Evolutionary conservation across 2,797 vertebrate genomes (phyloP).

Genomic region (Xiphophorus birchmanni): DNA sequence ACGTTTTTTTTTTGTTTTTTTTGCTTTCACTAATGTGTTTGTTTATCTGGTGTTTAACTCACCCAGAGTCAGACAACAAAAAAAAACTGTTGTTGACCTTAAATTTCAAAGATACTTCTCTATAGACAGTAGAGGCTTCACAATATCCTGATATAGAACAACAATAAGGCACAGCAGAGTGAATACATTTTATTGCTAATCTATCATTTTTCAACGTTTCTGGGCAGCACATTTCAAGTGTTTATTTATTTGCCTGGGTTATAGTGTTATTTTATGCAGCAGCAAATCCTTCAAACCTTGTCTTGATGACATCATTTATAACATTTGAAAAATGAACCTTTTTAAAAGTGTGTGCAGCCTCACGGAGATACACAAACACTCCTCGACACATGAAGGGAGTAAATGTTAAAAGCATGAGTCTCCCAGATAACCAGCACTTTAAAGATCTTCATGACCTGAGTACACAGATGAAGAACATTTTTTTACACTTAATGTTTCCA

Average conservation of each 20-base stretch:
- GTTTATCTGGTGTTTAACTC: neutral
- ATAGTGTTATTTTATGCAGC: conserved; percentile 24
- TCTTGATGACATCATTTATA: conserved; percentile 12
- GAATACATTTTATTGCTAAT: neutral
- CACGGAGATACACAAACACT: conserved; percentile 21
- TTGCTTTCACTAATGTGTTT: neutral
- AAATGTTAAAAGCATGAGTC: conserved; percentile 50
- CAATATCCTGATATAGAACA: neutral
- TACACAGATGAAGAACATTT: conserved; percentile 60
- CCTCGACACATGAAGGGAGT: conserved; percentile 47
- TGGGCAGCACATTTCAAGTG: neutral
- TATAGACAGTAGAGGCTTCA: neutral
- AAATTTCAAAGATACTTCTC: neutral
- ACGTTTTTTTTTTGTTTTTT: neutral
- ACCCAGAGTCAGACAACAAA: neutral
- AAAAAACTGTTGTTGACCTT: neutral
- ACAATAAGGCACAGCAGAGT: neutral
- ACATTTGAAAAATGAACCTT: conserved; percentile 27
- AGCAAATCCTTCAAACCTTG: conserved; percentile 19
- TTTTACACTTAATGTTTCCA: conserved; percentile 58
- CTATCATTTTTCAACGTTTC: neutral
- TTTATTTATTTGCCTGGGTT: conserved; percentile 14
- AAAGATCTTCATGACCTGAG: conserved; percentile 71
- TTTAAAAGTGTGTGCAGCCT: conserved; percentile 23
- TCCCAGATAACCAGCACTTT: conserved; percentile 57